Base-by-base conservation (phyloP, 2,797 vertebrate genomes). In the Acropternis orthonyx region DNA sequence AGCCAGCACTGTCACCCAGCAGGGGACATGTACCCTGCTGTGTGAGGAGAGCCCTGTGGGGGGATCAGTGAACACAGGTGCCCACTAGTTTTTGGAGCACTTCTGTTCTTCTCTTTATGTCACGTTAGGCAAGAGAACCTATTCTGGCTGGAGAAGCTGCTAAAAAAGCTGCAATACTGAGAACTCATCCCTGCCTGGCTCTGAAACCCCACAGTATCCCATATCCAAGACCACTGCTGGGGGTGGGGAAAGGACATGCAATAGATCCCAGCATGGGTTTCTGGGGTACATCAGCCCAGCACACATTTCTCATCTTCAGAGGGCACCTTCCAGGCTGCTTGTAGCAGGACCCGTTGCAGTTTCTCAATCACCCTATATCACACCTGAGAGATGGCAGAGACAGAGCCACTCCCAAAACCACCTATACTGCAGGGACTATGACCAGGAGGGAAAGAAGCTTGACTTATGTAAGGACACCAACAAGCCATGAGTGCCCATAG, bases 401-500 rank as follows among this genome's bases (percentile, higher is more conserved):
- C 0, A 81, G n/a, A 74, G 58, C 23, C 58, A 68, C 37, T 23
- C 48, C 46, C n/a, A 68, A 84, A 86, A 66, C 77, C 86, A 73
- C 62, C 36, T 56, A 58, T 10, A 28, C 37, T 66, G 34, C 41
- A 69, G 52, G 49, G 56, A 80, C 43, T 71, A 54, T 27, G 43
- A 79, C 67, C 63, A 87, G 51, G 66, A 72, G 46, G 27, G 62
- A 34, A 84, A 69, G 55, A 69, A 83, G 7, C 51, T 76, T 87
- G 55, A 79, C 94, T 90, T 79, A 49, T 85, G 18, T 30, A 37
- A 69, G 43, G 59, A 82, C 55, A 44, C n/a, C 66, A 44, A 39
- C 6, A 87, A 78, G n/a, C 32, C 2, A 0, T 6, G 14, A 69
- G n/a, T 9, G 8, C 49, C 75, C 0, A 0, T 52, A 74, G 56